Evolutionary conservation across 2,113 vertebrate genomes (phyloP).

Genomic region (Prolemur simus): DNA sequence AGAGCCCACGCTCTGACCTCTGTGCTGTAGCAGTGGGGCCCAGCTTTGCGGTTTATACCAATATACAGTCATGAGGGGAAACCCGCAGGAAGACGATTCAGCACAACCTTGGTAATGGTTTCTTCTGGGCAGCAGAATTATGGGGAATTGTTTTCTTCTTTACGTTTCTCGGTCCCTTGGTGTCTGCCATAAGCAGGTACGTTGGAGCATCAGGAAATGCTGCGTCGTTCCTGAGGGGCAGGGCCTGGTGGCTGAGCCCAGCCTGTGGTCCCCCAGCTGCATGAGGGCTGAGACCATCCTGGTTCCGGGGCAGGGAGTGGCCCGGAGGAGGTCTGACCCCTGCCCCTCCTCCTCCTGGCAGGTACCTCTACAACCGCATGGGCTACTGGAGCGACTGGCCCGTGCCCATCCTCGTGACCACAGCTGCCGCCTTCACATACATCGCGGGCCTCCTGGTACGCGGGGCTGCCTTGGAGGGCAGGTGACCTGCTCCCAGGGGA

Average conservation of each 20-base stretch:
- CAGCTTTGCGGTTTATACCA: background rate
- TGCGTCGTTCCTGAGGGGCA: background rate
- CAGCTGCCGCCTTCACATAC: constrained; percentile 92
- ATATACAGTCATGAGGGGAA: background rate
- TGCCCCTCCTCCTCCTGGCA: constrained; percentile 73
- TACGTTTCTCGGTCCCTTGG: background rate
- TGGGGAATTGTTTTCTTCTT: background rate
- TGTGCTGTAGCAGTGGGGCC: fast-evolving
- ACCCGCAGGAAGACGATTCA: background rate
- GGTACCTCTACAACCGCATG: constrained; percentile 94
- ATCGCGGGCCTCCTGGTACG: constrained; percentile 92
- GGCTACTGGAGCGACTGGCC: constrained; percentile 97
- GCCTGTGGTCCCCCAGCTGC: background rate
- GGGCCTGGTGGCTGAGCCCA: background rate
- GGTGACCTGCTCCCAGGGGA: background rate
- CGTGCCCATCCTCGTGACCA: constrained; percentile 90
- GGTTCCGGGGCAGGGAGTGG: background rate
- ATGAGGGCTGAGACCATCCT: background rate
- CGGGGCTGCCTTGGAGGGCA: background rate
- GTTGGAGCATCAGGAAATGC: fast-evolving
- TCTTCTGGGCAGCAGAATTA: background rate
- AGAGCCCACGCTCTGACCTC: background rate
- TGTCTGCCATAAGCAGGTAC: background rate
- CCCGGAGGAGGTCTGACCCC: background rate
- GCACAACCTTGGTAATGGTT: background rate